phyloP scores from a whole-genome alignment of 2,888 invertebrate species.

The Pollenia labialis region DNA sequence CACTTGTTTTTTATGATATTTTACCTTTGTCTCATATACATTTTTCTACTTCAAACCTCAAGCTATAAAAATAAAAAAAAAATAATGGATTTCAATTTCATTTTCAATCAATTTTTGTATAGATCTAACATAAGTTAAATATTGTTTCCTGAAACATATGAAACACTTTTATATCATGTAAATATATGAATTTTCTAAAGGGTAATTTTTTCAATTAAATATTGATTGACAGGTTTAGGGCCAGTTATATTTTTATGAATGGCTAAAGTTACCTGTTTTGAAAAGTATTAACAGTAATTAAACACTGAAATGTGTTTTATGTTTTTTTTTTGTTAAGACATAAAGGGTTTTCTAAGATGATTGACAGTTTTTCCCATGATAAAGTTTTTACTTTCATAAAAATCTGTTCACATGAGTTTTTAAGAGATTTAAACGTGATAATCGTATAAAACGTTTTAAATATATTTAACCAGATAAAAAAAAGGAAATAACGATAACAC shows the following conservation, averaged over 20 bases:
- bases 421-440: neutral
- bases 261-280: constrained; percentile 23
- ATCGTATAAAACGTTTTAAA: too few species aligned
- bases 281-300: constrained; percentile 44
- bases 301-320: constrained; percentile 24
- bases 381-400: neutral
- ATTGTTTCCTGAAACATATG: constrained; percentile 37
- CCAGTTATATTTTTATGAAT: constrained; percentile 10
- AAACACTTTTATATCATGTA: constrained; percentile 35
- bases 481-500: too few species aligned
- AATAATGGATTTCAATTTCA: constrained; percentile 70
- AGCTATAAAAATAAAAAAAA: constrained; percentile 39
- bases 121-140: constrained; percentile 24
- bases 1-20: constrained; percentile 53
- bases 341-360: constrained; percentile 23
- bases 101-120: constrained; percentile 52
- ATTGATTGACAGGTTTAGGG: constrained; percentile 45
- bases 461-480: too few species aligned
- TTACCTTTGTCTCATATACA: constrained; percentile 28
- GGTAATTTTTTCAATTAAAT: neutral
- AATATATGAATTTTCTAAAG: neutral
- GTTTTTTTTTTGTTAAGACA: neutral
- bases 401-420: neutral
- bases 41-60: constrained; percentile 62
- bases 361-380: constrained; percentile 44